Evolutionary conservation across 2,888 invertebrate genomes (phyloP).

Genomic region (Agrochola macilenta): DNA sequence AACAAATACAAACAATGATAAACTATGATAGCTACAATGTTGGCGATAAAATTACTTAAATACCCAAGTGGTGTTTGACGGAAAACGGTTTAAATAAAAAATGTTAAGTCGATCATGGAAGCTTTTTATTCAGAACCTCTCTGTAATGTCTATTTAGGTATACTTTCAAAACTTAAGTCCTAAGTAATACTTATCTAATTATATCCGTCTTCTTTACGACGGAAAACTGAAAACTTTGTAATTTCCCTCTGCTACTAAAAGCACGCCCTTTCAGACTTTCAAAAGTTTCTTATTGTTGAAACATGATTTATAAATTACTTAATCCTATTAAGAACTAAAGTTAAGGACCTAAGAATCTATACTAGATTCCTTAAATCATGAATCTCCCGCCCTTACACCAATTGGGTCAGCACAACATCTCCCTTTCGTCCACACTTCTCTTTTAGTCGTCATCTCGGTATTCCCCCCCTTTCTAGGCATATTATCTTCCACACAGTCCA

Average conservation of each 20-base stretch:
- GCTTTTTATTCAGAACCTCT: background rate
- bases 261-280: background rate
- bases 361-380: background rate
- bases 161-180: background rate
- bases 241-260: background rate
- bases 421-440: no score
- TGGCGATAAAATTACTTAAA: background rate
- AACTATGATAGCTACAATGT: background rate
- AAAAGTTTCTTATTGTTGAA: background rate
- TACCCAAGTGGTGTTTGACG: background rate
- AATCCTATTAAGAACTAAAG: background rate
- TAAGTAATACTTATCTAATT: background rate
- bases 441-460: no score
- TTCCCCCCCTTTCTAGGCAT: no score
- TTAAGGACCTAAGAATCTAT: background rate
- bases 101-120: no score
- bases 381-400: no score
- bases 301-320: background rate
- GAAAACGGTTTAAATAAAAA: background rate
- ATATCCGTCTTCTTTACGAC: background rate
- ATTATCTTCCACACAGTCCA: no score
- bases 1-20: no score
- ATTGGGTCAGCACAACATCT: no score
- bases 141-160: background rate
- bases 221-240: background rate